phyloP scores from a whole-genome alignment of 2,113 vertebrate genomes.

The Recurvirostra avosetta region DNA sequence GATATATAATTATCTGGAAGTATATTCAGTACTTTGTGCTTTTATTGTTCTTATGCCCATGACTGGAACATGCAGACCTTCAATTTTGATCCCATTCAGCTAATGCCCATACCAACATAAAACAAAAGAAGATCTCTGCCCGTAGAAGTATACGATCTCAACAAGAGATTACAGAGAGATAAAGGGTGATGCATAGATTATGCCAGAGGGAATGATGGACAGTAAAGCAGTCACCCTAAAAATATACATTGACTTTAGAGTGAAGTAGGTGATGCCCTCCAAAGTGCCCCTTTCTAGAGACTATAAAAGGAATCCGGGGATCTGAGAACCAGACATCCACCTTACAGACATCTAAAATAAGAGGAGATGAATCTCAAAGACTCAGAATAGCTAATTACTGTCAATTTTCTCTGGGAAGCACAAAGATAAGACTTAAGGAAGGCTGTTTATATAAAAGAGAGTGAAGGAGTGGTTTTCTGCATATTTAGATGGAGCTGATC shows the following conservation, averaged over 20 bases:
- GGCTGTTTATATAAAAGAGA: not conserved
- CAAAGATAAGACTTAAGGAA: not conserved
- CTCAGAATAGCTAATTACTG: not conserved
- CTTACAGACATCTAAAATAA: not conserved
- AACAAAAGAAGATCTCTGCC: slow-evolving; percentile 22
- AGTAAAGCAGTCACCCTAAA: not conserved
- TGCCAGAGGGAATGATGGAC: not conserved
- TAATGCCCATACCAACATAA: not conserved
- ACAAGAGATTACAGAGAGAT: not conserved
- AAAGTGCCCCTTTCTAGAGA: not conserved
- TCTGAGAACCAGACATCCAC: not conserved
- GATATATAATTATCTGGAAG: slow-evolving; percentile 5
- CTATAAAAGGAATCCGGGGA: not conserved
- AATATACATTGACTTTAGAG: not conserved
- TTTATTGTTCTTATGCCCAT: slow-evolving; percentile 20
- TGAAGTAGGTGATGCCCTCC: not conserved
- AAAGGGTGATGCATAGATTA: not conserved
- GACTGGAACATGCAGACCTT: not conserved
- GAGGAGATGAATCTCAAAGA: not conserved
- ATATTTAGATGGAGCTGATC: not conserved
- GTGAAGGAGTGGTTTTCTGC: not conserved
- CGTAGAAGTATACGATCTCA: not conserved
- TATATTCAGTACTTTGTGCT: not conserved
- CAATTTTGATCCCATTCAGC: slow-evolving; percentile 1
- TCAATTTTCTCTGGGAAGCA: not conserved